phyloP scores from a whole-genome alignment of 2,888 invertebrate species.

The Andrena haemorrhoa region DNA sequence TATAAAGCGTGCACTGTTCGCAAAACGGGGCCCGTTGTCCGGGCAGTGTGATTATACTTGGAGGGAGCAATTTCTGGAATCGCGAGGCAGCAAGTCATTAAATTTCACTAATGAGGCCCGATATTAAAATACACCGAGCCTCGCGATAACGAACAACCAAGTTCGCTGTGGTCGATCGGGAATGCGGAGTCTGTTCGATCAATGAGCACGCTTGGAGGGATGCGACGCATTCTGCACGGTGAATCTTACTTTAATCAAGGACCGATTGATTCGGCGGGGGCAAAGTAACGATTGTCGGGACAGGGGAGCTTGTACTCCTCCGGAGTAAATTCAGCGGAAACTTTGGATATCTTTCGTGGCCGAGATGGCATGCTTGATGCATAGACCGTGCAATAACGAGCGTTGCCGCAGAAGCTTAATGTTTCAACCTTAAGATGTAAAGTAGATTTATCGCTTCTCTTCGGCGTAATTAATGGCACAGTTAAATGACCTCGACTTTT shows the following conservation, averaged over 20 bases:
- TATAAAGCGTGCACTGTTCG: background rate
- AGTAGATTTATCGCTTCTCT: background rate
- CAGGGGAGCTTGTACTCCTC: no score
- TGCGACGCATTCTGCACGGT: background rate
- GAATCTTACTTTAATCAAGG: background rate
- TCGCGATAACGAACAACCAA: background rate
- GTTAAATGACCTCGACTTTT: background rate
- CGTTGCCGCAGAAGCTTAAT: background rate
- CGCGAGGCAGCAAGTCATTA: conserved; percentile 41
- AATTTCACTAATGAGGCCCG: conserved; percentile 36
- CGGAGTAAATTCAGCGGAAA: background rate
- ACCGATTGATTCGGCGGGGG: background rate
- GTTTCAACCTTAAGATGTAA: background rate
- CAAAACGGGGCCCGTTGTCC: conserved; percentile 37
- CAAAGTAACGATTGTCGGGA: background rate
- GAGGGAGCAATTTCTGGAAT: conserved; percentile 37
- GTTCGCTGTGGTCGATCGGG: background rate
- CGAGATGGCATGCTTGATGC: background rate
- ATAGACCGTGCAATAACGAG: background rate
- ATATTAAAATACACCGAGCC: conserved; percentile 33
- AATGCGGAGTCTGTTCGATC: conserved; percentile 13
- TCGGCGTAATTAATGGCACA: background rate
- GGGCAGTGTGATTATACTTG: conserved; percentile 34
- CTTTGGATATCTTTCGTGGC: background rate
- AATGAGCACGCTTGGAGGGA: background rate